phyloP scores from a whole-genome alignment of 2,888 invertebrate genomes.

The Gandaritis pyraliata region DNA sequence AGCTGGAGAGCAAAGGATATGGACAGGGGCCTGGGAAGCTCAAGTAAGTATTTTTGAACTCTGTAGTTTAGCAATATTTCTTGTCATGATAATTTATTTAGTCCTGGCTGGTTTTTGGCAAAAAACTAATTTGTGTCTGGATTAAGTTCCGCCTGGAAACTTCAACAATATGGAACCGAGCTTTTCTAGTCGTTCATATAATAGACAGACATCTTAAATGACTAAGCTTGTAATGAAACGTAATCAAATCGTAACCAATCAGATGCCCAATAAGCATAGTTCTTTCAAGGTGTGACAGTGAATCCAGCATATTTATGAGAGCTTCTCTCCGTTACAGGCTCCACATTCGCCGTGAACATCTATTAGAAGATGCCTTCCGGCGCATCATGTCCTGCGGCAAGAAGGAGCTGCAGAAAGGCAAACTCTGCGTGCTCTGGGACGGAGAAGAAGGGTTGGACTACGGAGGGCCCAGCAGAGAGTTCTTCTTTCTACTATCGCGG shows the following conservation, averaged over 20 bases:
- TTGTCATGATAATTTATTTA: neutral
- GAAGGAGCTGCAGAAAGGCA: slow-evolving; percentile 97
- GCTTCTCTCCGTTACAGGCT: slow-evolving; percentile 84
- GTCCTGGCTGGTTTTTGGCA: neutral
- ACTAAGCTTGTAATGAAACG: neutral
- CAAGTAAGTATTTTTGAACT: slow-evolving; percentile 87
- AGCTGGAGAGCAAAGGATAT: slow-evolving; percentile 97
- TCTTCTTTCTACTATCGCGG: slow-evolving; percentile 98
- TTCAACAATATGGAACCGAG: neutral
- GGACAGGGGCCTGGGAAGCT: slow-evolving; percentile 98
- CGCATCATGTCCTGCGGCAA: slow-evolving; percentile 98
- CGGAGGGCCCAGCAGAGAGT: slow-evolving; percentile 98
- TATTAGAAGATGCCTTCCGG: slow-evolving; percentile 97
- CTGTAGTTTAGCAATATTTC: neutral
- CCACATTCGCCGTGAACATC: slow-evolving; percentile 95
- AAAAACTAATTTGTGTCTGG: neutral
- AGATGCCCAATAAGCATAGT: neutral
- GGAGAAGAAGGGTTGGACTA: slow-evolving; percentile 99
- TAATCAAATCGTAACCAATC: no score
- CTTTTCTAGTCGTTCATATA: neutral
- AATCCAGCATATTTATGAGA: no score
- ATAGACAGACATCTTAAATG: neutral
- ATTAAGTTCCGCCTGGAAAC: neutral
- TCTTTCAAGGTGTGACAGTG: no score
- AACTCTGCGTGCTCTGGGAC: slow-evolving; percentile 96